These are phyloP conservation scores for Drosophila cracens DNA, from an alignment of 2,888 invertebrate genomes.

Conservation along the genomic window DNA sequence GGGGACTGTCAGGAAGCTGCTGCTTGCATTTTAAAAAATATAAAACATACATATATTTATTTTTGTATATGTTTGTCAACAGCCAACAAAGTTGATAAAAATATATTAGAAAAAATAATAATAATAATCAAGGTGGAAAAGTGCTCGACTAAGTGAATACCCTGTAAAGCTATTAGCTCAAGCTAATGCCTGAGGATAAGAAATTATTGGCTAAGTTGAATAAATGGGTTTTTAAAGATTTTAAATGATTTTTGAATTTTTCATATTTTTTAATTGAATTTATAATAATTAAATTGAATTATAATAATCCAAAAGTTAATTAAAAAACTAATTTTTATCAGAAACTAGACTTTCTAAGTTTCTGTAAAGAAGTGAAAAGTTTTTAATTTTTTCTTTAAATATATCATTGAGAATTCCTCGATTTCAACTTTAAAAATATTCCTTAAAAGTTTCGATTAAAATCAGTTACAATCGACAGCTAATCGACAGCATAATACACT, in stretches of 20 bases:
- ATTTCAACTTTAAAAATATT: not conserved
- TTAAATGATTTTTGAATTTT: not conserved
- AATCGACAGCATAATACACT: not conserved
- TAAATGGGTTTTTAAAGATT: not conserved
- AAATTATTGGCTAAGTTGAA: too few relatives aligned
- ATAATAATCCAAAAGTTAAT: too few relatives aligned
- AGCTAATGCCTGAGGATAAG: not conserved
- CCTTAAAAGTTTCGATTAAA: too few relatives aligned
- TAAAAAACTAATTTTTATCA: too few relatives aligned
- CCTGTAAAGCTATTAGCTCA: not conserved
- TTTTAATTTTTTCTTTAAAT: not conserved
- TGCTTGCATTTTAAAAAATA: slow-evolving; percentile 52
- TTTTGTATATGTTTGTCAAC: not conserved
- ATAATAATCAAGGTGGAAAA: not conserved
- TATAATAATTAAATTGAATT: too few relatives aligned
- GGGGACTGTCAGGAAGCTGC: not conserved
- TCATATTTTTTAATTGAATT: not conserved
- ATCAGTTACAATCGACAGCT: not conserved
- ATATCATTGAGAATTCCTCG: not conserved
- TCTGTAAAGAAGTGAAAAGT: not conserved
- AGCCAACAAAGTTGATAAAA: slow-evolving; percentile 5
- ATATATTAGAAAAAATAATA: not conserved
- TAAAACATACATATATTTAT: slow-evolving; percentile 10
- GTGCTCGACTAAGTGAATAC: not conserved
- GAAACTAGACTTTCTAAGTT: not conserved